Evolutionary conservation across 2,888 invertebrate species (phyloP), one percentile per base, ranked within the genome.

Genomic region (Melolontha melolontha): DNA sequence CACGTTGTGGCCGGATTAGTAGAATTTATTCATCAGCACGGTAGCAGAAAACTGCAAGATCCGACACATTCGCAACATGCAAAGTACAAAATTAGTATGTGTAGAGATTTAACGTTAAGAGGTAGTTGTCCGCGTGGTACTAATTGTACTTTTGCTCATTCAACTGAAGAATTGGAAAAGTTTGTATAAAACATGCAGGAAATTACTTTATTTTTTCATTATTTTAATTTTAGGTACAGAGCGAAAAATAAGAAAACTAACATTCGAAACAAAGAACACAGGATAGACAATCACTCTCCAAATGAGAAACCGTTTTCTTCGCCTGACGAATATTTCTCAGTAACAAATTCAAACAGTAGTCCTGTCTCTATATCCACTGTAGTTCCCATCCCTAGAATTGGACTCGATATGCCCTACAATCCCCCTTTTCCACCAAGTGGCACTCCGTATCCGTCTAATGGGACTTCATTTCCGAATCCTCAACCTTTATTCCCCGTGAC

Each of bases 131-230:
- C 96, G 0, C 86, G 96, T 8, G 94, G 95, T 4, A 89, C 89
- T 49, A 91, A 91, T 75, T 97, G 97, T 82, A 95, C 94, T 0
- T 97, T 96, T 84, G 95, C 96, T 5, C 97, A 97, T 82, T 93
- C 94, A 0, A 93, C 93, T 73, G 93, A 95, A 72, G 97, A 97
- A 82, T 85, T 96, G 42, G 96, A 96, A 78, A 92, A 92, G 90
- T 73, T 64, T 64, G 66, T 47, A 22, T 22, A 22, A 44, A 22
- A 39, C 57, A 8, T 41, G 41, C n/a, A 11, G 22, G 8, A 64
- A 47, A 39, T 70, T 29, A 39, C 44, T 27, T 55, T 14, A 42
- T 41, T 11, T 51, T 27, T 66, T 63, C 17, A 39, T 68, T 39
- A 17, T 42, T 51, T 16, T 55, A 57, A 59, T 72, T 59, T 49